Percentiles rank a stretch among this genome's conserved stretches.
Evolutionary conservation across 2,888 invertebrate species (phyloP).

Genomic region (Euplagia quadripunctaria): DNA sequence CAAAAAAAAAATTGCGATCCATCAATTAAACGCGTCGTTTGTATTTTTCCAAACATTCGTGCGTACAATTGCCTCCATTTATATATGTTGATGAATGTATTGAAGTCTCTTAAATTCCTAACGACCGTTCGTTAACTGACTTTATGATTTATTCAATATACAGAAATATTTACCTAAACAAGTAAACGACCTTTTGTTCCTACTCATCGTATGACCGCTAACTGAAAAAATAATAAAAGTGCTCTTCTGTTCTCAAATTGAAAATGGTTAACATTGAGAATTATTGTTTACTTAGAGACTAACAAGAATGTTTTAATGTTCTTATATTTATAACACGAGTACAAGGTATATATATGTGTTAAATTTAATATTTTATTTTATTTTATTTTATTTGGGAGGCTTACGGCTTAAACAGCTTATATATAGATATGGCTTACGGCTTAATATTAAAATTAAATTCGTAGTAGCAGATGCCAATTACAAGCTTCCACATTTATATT

Average conservation of each 20-base stretch:
- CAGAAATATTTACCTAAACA: constrained; percentile 30
- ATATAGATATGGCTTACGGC: too few relatives aligned
- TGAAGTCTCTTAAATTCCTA: constrained; percentile 50
- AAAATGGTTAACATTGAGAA: too few relatives aligned
- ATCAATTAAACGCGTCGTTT: constrained; percentile 59
- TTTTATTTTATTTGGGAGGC: too few relatives aligned
- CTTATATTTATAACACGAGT: too few relatives aligned
- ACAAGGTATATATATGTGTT: too few relatives aligned
- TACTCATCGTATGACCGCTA: background rate
- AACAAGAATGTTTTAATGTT: too few relatives aligned
- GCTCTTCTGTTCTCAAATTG: constrained; percentile 8
- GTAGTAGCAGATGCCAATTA: too few relatives aligned
- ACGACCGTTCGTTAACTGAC: constrained; percentile 49
- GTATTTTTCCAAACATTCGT: constrained; percentile 59
- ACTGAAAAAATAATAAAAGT: constrained; percentile 14
- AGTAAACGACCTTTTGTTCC: constrained; percentile 26
- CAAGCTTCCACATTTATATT: too few relatives aligned
- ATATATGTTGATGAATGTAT: constrained; percentile 54
- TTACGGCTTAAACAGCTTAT: too few relatives aligned
- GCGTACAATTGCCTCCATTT: constrained; percentile 62
- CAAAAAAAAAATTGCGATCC: constrained; percentile 33
- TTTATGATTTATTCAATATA: constrained; percentile 43
- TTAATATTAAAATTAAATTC: too few relatives aligned
- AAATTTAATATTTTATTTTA: too few relatives aligned
- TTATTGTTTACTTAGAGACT: too few relatives aligned